These are phyloP conservation scores for Pristionchus arcanus DNA, from an alignment of 2,888 invertebrate species.

Conservation along the genomic window DNA sequence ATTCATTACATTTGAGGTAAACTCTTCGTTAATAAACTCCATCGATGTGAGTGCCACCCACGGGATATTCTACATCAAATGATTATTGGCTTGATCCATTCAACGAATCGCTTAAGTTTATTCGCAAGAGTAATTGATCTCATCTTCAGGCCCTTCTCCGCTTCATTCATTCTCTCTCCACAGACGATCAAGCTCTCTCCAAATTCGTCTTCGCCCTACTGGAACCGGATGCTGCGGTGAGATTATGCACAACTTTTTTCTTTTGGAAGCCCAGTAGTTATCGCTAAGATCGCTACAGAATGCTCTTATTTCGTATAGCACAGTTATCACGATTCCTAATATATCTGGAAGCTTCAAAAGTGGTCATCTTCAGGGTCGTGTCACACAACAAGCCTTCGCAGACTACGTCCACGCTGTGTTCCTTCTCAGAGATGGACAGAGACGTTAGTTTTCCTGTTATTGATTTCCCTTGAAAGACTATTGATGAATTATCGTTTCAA, in stretches of 20 bases:
- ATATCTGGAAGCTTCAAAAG: no score
- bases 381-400: conserved; percentile 23
- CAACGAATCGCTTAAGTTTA: no score
- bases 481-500: no score
- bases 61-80: no score
- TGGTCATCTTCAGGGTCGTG: conserved; percentile 31
- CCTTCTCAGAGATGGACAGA: conserved; percentile 39
- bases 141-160: conserved; percentile 24
- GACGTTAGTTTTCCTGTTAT: neutral
- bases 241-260: neutral
- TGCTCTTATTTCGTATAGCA: no score
- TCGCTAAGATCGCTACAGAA: neutral
- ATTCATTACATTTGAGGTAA: conserved; percentile 53
- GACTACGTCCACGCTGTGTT: conserved; percentile 54
- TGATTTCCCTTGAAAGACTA: neutral
- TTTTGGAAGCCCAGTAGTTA: neutral
- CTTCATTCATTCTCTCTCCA: conserved; percentile 49
- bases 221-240: conserved; percentile 39
- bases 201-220: conserved; percentile 50
- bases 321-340: no score
- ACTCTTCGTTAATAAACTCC: neutral
- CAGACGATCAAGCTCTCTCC: conserved; percentile 13
- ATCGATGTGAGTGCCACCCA: no score
- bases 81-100: no score
- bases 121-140: no score